Base-by-base conservation (phyloP, 2,113 vertebrate genomes). In the Trematomus loennbergii region DNA sequence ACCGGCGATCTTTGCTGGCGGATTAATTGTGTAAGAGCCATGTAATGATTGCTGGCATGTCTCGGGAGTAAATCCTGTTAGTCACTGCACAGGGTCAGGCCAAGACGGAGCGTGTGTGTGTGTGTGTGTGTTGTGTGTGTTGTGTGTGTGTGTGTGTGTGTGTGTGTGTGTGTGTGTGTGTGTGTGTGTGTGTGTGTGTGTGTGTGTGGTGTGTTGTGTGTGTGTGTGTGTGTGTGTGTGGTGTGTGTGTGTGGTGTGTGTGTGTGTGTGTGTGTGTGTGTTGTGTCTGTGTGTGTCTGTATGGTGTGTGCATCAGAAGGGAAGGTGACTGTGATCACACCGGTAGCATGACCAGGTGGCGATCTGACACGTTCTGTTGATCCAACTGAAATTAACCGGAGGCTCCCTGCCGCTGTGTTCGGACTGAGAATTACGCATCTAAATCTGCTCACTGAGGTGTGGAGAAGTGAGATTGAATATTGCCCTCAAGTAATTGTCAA, bases 1-100 rank as follows among this genome's bases (percentile, higher is more conserved):
- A 86, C 75, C 65, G 78, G 82, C 79, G 53, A 85, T 92, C 87
- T 91, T 91, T 86, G 85, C 88, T 65, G 45, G 83, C 75, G 89
- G 91, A 94, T 94, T 94, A 94, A 94, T 94, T 94, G 91, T 92
- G 89, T 93, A 93, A 95, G 92, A 94, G 89, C 82, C 91, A 86
- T 90, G 91, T 92, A 92, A 94, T 94, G 93, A 94, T 94, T 85
- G 88, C 87, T 94, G 94, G 89, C 88, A 75, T 82, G 84, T 86
- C 86, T 88, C 83, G 36, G 80, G 81, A 84, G 87, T 71, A 87
- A 95, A 94, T 93, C 94, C 94, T 89, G 92, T 94, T 94, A 93
- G 87, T 90, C 72, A 53, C 89, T 70, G 83, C 82, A 69, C 79
- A 83, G 81, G 86, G 87, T 83, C 75, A 79, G 86, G 46, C 58